phyloP scores from a whole-genome alignment of 2,797 vertebrate species.

The Meriones psammophilus region DNA sequence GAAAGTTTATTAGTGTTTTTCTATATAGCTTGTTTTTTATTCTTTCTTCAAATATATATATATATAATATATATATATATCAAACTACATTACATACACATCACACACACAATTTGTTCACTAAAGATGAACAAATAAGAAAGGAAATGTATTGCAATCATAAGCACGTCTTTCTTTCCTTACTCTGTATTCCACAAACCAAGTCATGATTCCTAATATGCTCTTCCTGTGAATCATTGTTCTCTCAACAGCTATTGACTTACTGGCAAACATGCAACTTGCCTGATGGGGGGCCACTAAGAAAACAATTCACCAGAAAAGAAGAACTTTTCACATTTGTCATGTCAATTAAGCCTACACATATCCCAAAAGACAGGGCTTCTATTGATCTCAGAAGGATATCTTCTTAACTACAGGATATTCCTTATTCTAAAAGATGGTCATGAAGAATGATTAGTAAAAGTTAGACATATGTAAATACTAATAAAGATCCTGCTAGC shows the following conservation, averaged over 20 bases:
- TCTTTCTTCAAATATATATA: background rate
- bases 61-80: background rate
- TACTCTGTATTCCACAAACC: background rate
- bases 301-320: conserved; percentile 22
- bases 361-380: background rate
- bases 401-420: background rate
- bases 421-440: background rate
- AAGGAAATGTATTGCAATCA: background rate
- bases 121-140: background rate
- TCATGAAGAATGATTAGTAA: background rate
- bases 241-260: conserved; percentile 36
- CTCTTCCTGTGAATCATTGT: conserved; percentile 17
- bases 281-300: background rate
- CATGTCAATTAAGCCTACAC: background rate
- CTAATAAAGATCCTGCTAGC: background rate
- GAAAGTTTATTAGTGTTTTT: background rate
- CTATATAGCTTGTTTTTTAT: background rate
- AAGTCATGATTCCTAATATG: background rate
- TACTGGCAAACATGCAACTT: background rate
- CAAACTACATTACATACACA: background rate
- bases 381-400: conserved; percentile 51
- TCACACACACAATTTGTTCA: background rate
- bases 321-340: background rate
- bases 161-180: background rate
- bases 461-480: background rate